phyloP scores from a whole-genome alignment of 2,113 vertebrate species.

The Tautogolabrus adspersus region DNA sequence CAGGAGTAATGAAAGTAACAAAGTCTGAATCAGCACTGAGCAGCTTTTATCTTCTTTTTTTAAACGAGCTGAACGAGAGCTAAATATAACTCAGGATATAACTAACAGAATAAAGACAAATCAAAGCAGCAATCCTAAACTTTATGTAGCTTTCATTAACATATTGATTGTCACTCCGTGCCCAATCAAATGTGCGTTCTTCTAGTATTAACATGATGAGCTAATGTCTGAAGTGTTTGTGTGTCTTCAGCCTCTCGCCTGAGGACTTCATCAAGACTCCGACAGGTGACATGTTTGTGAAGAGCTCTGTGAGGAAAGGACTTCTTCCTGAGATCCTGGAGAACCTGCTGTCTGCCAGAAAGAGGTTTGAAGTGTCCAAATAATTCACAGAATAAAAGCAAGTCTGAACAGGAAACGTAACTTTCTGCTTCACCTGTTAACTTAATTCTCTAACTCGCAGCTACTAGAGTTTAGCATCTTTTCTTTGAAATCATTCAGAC shows the following conservation, averaged over 20 bases:
- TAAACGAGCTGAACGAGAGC: too few species aligned
- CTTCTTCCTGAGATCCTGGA: slow-evolving; percentile 94
- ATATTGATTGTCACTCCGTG: background rate
- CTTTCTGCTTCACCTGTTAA: too few species aligned
- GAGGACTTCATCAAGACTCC: slow-evolving; percentile 93
- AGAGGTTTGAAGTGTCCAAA: slow-evolving; percentile 80
- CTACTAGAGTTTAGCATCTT: background rate
- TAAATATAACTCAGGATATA: too few species aligned
- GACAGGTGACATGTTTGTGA: slow-evolving; percentile 91
- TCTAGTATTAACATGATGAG: too few species aligned
- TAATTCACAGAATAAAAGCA: background rate
- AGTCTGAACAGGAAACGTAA: too few species aligned
- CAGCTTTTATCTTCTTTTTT: too few species aligned
- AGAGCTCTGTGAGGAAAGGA: slow-evolving; percentile 89
- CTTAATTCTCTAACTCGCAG: too few species aligned
- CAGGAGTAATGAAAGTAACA: too few species aligned
- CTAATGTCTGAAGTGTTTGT: slow-evolving; percentile 10
- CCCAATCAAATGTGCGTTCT: too few species aligned
- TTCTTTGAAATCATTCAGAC: background rate
- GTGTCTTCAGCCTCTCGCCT: slow-evolving; percentile 80
- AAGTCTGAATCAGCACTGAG: too few species aligned
- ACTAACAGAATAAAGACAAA: too few species aligned
- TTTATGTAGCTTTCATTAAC: background rate
- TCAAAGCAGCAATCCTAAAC: too few species aligned
- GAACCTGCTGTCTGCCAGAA: slow-evolving; percentile 90